phyloP scores from a whole-genome alignment of 2,797 vertebrate species.

The Squalus acanthias region DNA sequence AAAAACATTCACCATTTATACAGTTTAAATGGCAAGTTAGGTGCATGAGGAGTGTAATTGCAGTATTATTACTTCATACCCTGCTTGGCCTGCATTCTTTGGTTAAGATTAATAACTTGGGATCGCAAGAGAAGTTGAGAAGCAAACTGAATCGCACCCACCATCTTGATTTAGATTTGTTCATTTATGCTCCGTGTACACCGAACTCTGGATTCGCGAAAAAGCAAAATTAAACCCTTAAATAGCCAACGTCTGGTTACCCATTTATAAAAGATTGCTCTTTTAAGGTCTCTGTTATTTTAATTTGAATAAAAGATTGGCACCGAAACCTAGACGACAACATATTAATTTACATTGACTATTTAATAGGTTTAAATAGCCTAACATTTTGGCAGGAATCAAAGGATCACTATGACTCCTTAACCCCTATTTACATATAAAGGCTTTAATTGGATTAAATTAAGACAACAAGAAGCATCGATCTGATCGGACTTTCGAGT shows the following conservation, averaged over 20 bases:
- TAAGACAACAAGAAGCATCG: slow-evolving; percentile 4
- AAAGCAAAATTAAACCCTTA: not conserved
- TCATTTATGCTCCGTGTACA: too few species aligned
- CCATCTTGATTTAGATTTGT: too few species aligned
- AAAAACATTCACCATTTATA: too few species aligned
- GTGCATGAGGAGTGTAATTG: too few species aligned
- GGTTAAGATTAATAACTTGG: too few species aligned
- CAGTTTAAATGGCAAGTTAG: too few species aligned
- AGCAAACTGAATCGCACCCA: too few species aligned
- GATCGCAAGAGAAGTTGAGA: too few species aligned
- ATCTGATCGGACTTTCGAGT: not conserved
- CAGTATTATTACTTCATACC: too few species aligned
- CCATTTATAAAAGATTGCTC: not conserved
- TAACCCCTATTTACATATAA: not conserved
- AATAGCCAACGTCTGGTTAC: not conserved
- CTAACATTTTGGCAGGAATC: not conserved
- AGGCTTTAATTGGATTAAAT: slow-evolving; percentile 25
- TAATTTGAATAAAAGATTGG: not conserved
- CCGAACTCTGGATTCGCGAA: not conserved
- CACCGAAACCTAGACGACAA: not conserved
- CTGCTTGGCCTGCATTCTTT: too few species aligned
- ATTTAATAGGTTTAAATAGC: slow-evolving; percentile 17
- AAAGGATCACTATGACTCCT: not conserved
- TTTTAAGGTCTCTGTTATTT: not conserved
- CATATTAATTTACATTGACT: not conserved